These are phyloP conservation scores for Lycodopsis pacificus DNA, from an alignment of 2,797 vertebrate genomes.

Conservation along the genomic window DNA sequence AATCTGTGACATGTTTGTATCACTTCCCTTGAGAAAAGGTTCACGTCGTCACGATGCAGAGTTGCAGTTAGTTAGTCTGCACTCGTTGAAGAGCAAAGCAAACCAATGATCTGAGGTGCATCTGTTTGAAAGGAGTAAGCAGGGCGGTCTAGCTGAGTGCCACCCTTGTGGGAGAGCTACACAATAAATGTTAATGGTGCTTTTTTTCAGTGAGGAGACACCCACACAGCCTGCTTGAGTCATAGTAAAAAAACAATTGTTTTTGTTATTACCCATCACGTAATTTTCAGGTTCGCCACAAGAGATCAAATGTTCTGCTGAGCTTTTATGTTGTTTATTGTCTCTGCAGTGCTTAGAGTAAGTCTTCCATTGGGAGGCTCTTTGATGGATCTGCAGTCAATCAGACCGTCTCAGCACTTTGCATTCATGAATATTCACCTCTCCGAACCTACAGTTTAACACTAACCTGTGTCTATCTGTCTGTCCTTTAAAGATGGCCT, in stretches of 20 bases:
- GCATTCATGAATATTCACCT: neutral
- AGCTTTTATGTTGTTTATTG: conserved; percentile 11
- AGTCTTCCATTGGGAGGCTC: neutral
- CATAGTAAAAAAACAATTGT: conserved; percentile 36
- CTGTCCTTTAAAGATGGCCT: conserved; percentile 77
- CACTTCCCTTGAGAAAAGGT: conserved; percentile 14
- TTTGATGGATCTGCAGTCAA: neutral
- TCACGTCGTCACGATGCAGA: neutral
- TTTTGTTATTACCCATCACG: conserved; percentile 11
- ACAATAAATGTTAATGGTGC: conserved; percentile 16
- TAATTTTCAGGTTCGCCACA: neutral
- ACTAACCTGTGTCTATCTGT: conserved; percentile 60
- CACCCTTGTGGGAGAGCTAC: conserved; percentile 12
- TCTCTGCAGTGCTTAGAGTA: neutral
- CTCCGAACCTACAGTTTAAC: conserved; percentile 10
- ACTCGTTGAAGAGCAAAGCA: neutral
- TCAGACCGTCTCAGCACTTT: neutral
- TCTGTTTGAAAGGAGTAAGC: conserved; percentile 19
- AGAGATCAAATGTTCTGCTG: neutral
- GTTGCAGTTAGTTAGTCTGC: conserved; percentile 10
- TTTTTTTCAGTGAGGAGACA: conserved; percentile 17
- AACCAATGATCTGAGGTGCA: conserved; percentile 10
- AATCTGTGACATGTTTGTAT: conserved; percentile 21
- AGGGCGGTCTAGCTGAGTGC: neutral
- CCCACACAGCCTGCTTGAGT: conserved; percentile 48